Conservation (phyloP, 2,113 vertebrate species). For the Struthio camelus region DNA sequence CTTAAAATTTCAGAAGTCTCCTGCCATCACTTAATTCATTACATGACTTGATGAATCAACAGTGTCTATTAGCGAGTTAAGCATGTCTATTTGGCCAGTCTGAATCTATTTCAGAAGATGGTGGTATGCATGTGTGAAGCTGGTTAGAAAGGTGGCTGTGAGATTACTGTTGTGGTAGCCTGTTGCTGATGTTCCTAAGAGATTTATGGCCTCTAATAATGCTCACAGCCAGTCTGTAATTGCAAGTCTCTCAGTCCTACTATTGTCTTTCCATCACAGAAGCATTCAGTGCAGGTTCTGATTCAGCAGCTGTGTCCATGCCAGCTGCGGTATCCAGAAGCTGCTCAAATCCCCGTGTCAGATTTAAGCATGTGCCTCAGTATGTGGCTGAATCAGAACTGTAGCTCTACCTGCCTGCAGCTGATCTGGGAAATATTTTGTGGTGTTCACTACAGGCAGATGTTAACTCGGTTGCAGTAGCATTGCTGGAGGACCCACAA, state of each 20-base stretch:
- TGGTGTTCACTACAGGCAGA: accelerated
- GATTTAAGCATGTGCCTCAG: not conserved
- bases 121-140: accelerated
- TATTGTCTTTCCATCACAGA: not conserved
- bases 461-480: not conserved
- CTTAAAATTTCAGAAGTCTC: not conserved
- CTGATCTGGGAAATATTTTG: not conserved
- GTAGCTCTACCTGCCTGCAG: accelerated
- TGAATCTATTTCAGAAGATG: not conserved
- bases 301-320: not conserved
- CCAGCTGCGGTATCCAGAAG: not conserved
- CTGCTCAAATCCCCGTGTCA: not conserved
- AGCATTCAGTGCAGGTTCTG: not conserved
- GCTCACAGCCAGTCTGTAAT: accelerated
- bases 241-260: not conserved
- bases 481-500: not conserved
- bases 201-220: not conserved
- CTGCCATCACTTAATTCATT: not conserved
- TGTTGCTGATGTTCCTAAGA: not conserved
- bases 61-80: not conserved
- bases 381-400: not conserved
- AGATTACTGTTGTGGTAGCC: not conserved
- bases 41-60: not conserved
- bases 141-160: not conserved
- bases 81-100: accelerated